Conservation (phyloP, 37 sponge, comb jelly and placozoan species). For the Crambe crambe region DNA sequence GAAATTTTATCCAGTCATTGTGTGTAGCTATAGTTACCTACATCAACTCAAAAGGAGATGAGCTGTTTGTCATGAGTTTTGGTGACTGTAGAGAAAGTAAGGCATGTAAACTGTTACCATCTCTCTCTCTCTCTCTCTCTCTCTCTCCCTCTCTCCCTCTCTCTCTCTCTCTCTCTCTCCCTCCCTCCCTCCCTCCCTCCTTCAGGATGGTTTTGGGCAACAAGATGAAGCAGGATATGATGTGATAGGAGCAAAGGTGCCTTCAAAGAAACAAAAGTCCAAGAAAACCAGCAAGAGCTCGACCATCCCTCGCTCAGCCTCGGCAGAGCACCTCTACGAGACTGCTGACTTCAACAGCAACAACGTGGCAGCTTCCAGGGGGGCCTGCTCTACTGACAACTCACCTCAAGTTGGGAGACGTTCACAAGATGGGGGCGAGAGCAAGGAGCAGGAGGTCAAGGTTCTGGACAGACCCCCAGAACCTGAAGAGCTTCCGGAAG, state of each 20-base stretch:
- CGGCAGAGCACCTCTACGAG: conserved; percentile 28
- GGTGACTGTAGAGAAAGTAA: not conserved
- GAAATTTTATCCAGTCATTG: too few species aligned
- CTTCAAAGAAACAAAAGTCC: not conserved
- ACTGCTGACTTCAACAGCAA: conserved; percentile 13
- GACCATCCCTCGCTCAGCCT: not conserved
- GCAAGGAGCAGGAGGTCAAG: not conserved
- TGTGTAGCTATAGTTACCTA: not conserved
- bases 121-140: conserved; percentile 15
- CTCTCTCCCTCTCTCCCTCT: not conserved
- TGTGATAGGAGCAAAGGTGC: not conserved
- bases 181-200: not conserved
- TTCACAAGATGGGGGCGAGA: not conserved
- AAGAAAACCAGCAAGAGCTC: not conserved
- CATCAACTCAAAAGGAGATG: not conserved
- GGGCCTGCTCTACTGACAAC: not conserved
- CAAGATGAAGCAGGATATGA: conserved; percentile 14
- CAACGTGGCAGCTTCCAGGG: too few species aligned
- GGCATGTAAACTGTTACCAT: not conserved
- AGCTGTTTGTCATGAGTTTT: not conserved
- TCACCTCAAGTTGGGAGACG: not conserved
- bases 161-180: conserved; percentile 7
- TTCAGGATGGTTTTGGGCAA: not conserved
- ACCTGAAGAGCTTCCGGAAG: not conserved
- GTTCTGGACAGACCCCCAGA: not conserved